Conservation (phyloP, 2,797 vertebrate species). For the Pachyuromys duprasi region DNA sequence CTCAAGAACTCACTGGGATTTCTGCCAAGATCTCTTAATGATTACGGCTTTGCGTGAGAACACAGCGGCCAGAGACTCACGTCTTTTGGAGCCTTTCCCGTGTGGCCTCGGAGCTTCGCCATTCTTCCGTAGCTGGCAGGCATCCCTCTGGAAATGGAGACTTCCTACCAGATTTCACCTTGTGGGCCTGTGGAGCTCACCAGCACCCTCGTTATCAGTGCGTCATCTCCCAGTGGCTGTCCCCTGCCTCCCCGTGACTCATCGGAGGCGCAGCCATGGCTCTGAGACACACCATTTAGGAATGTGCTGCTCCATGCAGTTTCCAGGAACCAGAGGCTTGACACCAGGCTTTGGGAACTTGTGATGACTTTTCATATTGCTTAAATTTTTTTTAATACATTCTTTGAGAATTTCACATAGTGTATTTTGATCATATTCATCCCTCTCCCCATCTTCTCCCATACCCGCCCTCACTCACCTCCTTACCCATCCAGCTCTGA, state of each 20-base stretch:
- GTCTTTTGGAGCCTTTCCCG: neutral
- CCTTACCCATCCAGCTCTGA: neutral
- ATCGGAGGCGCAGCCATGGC: neutral
- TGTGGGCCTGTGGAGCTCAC: neutral
- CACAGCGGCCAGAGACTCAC: neutral
- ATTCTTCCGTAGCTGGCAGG: conserved; percentile 42
- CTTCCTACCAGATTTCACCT: conserved; percentile 38
- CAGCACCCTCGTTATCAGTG: neutral
- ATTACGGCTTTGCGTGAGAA: neutral
- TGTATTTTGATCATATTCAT: too few relatives aligned
- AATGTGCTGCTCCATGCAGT: neutral
- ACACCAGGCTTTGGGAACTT: neutral
- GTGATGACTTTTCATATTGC: neutral
- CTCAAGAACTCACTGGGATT: neutral
- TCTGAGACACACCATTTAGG: neutral
- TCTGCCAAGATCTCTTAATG: neutral
- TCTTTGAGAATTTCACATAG: neutral
- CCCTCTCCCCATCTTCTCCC: neutral
- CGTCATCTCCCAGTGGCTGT: too few relatives aligned
- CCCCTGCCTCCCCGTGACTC: neutral
- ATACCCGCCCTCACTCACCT: neutral
- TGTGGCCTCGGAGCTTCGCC: neutral
- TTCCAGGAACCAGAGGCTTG: neutral
- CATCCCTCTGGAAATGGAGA: conserved; percentile 8
- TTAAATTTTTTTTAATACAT: neutral